Conservation (phyloP, 2,797 vertebrate genomes). For the Columba guinea region DNA sequence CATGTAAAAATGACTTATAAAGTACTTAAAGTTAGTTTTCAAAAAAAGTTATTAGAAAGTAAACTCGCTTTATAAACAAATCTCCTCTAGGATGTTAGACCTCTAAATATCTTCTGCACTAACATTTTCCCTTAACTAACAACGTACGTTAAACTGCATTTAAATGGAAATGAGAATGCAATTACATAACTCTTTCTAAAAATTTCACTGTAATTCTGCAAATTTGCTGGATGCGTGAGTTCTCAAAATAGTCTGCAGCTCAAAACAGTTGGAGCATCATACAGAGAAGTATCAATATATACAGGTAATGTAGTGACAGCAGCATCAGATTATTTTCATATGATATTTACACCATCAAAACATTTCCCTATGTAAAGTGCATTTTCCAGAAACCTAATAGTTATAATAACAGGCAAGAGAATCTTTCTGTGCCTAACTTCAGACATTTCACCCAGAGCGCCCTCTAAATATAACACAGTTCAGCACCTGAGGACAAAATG, state of each 20-base stretch:
- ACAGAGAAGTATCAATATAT: not conserved
- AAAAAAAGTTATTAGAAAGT: not conserved
- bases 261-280: not conserved
- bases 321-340: not conserved
- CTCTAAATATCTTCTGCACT: not conserved
- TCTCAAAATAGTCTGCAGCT: not conserved
- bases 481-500: not conserved
- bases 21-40: not conserved
- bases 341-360: not conserved
- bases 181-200: not conserved
- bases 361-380: not conserved
- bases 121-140: not conserved
- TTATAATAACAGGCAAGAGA: accelerated
- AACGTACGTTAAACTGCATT: not conserved
- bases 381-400: not conserved
- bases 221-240: not conserved
- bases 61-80: not conserved
- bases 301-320: not conserved
- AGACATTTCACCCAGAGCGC: not conserved
- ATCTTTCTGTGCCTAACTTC: not conserved
- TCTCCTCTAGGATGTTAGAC: not conserved
- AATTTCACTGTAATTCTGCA: not conserved
- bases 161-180: not conserved
- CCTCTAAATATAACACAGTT: not conserved
- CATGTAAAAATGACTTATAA: not conserved